A percentile compares a stretch with the other conserved stretches of the same genome.
These are phyloP conservation scores for Prionailurus bengalensis DNA, from an alignment of 2,113 vertebrate genomes.

Conservation along the genomic window DNA sequence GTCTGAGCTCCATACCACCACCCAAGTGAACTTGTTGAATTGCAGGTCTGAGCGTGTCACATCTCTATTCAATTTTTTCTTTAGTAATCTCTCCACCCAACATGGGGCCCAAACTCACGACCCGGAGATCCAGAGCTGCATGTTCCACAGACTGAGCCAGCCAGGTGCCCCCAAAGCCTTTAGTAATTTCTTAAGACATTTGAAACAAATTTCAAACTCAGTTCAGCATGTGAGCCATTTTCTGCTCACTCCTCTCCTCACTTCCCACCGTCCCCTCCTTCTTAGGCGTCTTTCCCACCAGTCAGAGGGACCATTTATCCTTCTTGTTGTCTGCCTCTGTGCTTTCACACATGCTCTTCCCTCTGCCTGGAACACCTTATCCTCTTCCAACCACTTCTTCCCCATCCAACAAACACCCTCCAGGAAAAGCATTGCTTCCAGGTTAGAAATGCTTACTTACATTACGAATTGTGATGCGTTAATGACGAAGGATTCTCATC, in stretches of 20 bases:
- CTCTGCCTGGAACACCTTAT: neutral
- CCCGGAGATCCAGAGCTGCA: no score
- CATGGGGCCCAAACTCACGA: no score
- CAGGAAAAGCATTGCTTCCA: neutral
- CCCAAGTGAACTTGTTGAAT: neutral
- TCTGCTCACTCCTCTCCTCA: neutral
- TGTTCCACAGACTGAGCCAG: no score
- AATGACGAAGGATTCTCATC: neutral
- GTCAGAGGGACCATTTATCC: neutral
- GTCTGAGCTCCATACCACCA: neutral
- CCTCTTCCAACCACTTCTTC: neutral
- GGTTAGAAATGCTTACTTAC: neutral
- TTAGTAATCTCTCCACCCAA: no score
- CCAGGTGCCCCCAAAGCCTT: neutral
- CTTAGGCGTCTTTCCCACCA: neutral
- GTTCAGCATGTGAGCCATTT: neutral
- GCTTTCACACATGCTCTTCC: neutral
- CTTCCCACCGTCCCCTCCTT: neutral
- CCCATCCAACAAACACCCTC: neutral
- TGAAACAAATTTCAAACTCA: neutral
- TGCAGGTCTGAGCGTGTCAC: neutral
- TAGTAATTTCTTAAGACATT: neutral
- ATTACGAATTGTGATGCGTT: neutral
- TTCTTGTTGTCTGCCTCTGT: neutral
- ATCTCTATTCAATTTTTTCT: no score